Conservation (phyloP, 2,113 vertebrate genomes). For the Misgurnus anguillicaudatus region DNA sequence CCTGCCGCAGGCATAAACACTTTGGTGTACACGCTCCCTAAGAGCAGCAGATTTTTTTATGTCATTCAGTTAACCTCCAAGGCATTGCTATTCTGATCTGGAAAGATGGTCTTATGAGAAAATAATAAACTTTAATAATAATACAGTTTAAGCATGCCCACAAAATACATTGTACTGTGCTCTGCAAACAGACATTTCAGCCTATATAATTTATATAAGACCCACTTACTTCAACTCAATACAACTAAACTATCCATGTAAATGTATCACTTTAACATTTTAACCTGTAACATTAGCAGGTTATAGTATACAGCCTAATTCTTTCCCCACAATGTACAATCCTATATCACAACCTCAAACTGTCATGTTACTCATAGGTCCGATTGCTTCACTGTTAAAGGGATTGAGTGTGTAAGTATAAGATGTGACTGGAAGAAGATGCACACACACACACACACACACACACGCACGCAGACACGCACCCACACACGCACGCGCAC, state of each 20-base stretch:
- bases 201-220: not conserved
- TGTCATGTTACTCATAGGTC: slow-evolving; percentile 19
- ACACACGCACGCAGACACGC: slow-evolving; percentile 2
- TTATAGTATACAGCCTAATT: not conserved
- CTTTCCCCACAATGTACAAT: not conserved
- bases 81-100: not conserved
- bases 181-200: not conserved
- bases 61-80: not conserved
- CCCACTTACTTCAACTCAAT: not conserved
- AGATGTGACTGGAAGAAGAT: slow-evolving; percentile 58
- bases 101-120: too few species aligned
- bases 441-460: slow-evolving; percentile 9
- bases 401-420: slow-evolving; percentile 3
- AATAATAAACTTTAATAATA: not conserved
- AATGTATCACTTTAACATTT: not conserved
- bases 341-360: slow-evolving; percentile 12
- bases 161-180: too few species aligned
- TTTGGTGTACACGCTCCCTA: too few species aligned
- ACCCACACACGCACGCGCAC: slow-evolving; percentile 16
- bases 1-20: too few species aligned
- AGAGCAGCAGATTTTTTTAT: too few species aligned
- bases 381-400: slow-evolving; percentile 36
- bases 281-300: not conserved
- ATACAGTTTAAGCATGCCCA: not conserved
- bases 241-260: not conserved